phyloP scores from a whole-genome alignment of 2,888 invertebrate genomes.

The Julus scanicus region DNA sequence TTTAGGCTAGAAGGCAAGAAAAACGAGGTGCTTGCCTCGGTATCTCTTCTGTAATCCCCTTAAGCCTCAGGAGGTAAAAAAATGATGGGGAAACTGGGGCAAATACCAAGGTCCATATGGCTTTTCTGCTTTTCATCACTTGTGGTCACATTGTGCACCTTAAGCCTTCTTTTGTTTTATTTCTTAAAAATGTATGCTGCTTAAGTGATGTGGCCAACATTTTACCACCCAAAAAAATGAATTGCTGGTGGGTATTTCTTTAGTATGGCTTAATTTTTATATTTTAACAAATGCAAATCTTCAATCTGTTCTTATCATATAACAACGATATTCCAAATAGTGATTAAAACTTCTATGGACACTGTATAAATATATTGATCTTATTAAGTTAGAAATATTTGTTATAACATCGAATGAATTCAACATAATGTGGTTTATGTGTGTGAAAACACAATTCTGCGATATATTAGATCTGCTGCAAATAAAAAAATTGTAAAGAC shows the following conservation, averaged over 20 bases:
- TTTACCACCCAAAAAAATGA: neutral
- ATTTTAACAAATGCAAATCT: neutral
- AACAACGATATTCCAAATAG: too few relatives aligned
- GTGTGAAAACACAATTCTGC: too few relatives aligned
- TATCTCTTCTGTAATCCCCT: neutral
- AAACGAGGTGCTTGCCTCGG: slow-evolving; percentile 25
- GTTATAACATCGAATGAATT: too few relatives aligned
- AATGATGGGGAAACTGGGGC: slow-evolving; percentile 47
- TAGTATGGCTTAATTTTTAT: neutral
- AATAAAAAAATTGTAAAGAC: too few relatives aligned
- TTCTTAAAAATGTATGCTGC: neutral
- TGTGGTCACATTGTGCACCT: slow-evolving; percentile 4
- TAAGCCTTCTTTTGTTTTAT: neutral
- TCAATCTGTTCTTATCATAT: too few relatives aligned
- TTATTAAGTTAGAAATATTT: too few relatives aligned
- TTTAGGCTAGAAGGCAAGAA: slow-evolving; percentile 46
- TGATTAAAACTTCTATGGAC: too few relatives aligned
- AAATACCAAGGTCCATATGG: slow-evolving; percentile 47
- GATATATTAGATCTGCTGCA: too few relatives aligned
- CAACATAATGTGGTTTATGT: too few relatives aligned
- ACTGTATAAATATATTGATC: too few relatives aligned
- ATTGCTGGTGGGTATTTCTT: neutral
- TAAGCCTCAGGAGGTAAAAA: neutral
- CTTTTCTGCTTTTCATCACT: slow-evolving; percentile 18
- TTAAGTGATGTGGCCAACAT: neutral